Conservation (phyloP, 2,113 vertebrate species). For the Microtus montanus region DNA sequence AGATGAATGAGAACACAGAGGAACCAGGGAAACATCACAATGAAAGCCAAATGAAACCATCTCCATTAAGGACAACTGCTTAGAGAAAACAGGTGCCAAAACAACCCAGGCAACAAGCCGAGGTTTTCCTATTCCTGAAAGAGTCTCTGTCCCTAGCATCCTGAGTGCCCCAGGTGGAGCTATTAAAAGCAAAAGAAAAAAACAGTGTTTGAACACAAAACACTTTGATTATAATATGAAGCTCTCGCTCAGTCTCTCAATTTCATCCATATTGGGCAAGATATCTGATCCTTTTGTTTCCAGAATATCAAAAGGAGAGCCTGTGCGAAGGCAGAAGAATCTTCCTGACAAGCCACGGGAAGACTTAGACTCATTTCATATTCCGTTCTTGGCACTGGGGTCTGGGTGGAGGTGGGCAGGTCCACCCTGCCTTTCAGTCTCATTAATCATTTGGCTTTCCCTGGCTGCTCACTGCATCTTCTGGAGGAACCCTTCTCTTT, state of each 20-base stretch:
- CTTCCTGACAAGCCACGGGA: slow-evolving; percentile 86
- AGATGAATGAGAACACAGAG: background rate
- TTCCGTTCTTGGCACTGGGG: slow-evolving; percentile 94
- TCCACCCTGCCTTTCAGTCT: slow-evolving; percentile 96
- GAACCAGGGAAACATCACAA: background rate
- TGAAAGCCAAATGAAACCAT: background rate
- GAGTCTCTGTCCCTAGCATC: slow-evolving; percentile 51
- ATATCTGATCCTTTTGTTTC: slow-evolving; percentile 75
- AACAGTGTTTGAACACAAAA: background rate
- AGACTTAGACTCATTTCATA: slow-evolving; percentile 90
- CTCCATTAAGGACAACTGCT: background rate
- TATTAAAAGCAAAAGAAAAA: background rate
- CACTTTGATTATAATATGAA: slow-evolving; percentile 51
- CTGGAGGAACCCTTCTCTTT: slow-evolving; percentile 96
- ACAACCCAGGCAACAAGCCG: slow-evolving; percentile 30
- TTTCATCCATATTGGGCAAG: background rate
- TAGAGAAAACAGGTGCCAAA: slow-evolving; percentile 57
- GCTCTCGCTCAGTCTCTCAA: slow-evolving; percentile 49
- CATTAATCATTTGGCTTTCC: slow-evolving; percentile 98
- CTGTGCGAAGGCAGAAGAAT: slow-evolving; percentile 65
- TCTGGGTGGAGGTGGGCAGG: slow-evolving; percentile 98
- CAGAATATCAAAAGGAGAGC: slow-evolving; percentile 74
- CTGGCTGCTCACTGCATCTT: slow-evolving; percentile 93
- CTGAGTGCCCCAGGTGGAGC: accelerated
- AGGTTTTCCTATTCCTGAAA: slow-evolving; percentile 26